Percentiles rank a stretch among this genome's conserved stretches.
Conservation (phyloP, 2,888 invertebrate genomes). For the Theretra japonica region DNA sequence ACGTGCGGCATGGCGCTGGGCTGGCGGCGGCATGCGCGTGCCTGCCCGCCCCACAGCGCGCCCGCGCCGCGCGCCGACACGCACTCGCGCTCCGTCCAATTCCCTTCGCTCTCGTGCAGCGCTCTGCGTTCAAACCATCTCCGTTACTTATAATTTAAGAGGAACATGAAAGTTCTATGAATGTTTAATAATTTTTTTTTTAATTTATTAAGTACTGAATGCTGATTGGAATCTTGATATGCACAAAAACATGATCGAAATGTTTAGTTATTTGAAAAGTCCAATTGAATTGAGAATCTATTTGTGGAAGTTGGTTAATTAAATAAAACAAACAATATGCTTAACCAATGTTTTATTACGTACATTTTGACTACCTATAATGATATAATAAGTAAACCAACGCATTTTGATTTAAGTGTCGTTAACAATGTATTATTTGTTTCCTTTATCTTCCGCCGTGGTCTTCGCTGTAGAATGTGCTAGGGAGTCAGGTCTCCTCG, state of each 20-base stretch:
- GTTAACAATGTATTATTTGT: background rate
- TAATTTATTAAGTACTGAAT: too few species aligned
- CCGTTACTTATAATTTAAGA: background rate
- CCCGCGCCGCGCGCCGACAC: conserved; percentile 75
- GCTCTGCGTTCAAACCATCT: conserved; percentile 55
- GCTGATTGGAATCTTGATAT: background rate
- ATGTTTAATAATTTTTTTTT: too few species aligned
- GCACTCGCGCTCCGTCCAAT: conserved; percentile 79
- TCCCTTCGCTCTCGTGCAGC: conserved; percentile 74
- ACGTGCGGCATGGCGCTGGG: conserved; percentile 90
- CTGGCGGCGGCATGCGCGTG: conserved; percentile 87
- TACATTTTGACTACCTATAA: background rate
- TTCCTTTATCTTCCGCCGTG: conserved; percentile 44
- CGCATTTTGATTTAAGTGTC: background rate
- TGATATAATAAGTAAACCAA: background rate
- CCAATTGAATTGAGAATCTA: too few species aligned
- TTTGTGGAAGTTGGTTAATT: background rate
- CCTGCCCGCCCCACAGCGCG: conserved; percentile 86
- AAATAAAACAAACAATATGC: conserved; percentile 15
- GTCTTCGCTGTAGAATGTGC: conserved; percentile 49
- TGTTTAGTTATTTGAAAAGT: too few species aligned
- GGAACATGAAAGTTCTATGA: too few species aligned
- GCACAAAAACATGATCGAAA: too few species aligned
- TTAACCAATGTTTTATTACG: background rate
- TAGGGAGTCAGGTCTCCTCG: conserved; percentile 61